Conservation (phyloP, 2,113 vertebrate genomes). For the Brienomyrus brachyistius region DNA sequence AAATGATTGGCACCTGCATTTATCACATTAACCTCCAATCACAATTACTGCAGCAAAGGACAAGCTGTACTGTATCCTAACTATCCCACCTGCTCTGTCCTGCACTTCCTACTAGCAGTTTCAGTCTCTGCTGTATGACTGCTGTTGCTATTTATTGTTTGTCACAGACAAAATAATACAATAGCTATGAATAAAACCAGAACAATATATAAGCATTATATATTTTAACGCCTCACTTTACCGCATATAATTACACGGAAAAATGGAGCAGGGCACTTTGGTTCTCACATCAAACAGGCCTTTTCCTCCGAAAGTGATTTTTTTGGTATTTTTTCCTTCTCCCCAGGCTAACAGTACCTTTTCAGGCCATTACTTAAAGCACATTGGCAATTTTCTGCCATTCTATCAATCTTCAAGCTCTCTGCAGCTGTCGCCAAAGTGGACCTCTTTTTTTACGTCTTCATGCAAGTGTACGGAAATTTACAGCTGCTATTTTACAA, state of each 20-base stretch:
- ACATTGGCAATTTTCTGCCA: conserved; percentile 1
- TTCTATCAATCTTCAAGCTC: not conserved
- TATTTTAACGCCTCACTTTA: not conserved
- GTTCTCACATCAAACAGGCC: not conserved
- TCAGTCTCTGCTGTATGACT: not conserved
- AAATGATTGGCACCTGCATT: not conserved
- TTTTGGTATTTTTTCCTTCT: not conserved
- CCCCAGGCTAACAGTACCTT: not conserved
- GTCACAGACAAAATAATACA: not conserved
- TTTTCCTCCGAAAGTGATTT: not conserved
- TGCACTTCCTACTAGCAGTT: not conserved
- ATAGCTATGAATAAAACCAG: not conserved
- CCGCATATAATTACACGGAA: not conserved
- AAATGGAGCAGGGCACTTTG: not conserved
- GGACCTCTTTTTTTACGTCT: not conserved
- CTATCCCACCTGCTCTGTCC: not conserved
- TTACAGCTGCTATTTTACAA: not conserved
- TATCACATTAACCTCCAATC: not conserved
- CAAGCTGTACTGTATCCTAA: not conserved
- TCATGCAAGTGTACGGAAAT: not conserved
- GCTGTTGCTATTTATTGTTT: not conserved
- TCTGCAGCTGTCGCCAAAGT: not conserved
- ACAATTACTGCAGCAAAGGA: not conserved
- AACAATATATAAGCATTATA: not conserved
- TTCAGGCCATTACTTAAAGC: not conserved